These are phyloP conservation scores for Clunio marinus DNA, from an alignment of 2,888 invertebrate species.

Conservation along the genomic window DNA sequence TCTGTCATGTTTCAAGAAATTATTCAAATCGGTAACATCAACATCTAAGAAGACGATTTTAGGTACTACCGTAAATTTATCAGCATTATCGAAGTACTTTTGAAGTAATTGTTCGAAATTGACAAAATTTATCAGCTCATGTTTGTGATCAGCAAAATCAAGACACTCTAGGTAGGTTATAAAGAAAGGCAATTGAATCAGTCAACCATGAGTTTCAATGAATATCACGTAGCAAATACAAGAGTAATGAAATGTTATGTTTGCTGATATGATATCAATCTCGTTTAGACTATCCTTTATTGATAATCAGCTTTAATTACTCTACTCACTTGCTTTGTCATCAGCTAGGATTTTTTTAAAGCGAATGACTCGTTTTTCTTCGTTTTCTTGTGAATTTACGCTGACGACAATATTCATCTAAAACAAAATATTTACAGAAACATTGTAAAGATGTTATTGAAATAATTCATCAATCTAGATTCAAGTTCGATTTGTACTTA, in stretches of 20 bases:
- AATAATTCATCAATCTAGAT: conserved; percentile 13
- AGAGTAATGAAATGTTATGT: no score
- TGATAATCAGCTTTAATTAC: background rate
- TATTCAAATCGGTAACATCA: conserved; percentile 19
- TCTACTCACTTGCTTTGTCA: background rate
- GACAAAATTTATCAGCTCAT: conserved; percentile 32
- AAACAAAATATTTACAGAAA: conserved; percentile 1
- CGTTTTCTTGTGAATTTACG: conserved; percentile 11
- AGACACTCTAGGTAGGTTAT: no score
- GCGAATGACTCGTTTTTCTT: conserved; percentile 27
- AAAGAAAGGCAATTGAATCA: no score
- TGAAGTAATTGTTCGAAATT: conserved; percentile 22
- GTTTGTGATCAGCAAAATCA: conserved; percentile 3
- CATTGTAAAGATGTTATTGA: background rate
- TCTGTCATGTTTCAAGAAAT: conserved; percentile 30
- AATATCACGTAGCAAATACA: no score
- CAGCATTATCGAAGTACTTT: conserved; percentile 21
- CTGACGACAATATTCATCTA: conserved; percentile 38
- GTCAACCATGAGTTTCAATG: no score
- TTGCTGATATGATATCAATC: no score
- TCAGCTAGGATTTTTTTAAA: conserved; percentile 19
- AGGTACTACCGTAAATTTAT: conserved; percentile 33
- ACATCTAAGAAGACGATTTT: conserved; percentile 31
- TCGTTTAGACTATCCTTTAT: background rate
- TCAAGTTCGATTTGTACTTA: background rate